These are phyloP conservation scores for Actenoides hombroni DNA, from an alignment of 2,113 vertebrate species.

Conservation along the genomic window DNA sequence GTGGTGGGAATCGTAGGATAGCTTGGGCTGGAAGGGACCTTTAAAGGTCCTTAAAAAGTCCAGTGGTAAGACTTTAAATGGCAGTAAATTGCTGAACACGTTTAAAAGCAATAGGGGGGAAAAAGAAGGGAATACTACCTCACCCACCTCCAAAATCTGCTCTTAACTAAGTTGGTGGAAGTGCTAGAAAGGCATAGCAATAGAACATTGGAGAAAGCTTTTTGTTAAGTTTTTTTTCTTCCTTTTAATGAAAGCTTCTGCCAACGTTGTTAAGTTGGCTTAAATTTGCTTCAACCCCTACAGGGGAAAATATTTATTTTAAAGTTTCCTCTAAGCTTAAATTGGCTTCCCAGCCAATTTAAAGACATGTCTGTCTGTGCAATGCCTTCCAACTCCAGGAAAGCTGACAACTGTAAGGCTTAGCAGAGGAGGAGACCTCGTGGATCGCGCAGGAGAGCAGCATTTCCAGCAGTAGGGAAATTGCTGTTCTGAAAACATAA, in stretches of 20 bases:
- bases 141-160: background rate
- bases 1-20: background rate
- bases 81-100: background rate
- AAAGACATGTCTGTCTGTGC: background rate
- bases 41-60: background rate
- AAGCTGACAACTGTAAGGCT: background rate
- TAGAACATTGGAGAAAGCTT: background rate
- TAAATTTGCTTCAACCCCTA: constrained; percentile 7
- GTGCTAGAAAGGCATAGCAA: background rate
- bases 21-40: no score
- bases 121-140: background rate
- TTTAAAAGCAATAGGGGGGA: background rate
- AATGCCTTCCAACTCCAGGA: background rate
- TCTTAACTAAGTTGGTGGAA: background rate
- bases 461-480: background rate
- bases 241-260: background rate
- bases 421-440: background rate
- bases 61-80: background rate
- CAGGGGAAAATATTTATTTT: constrained; percentile 54
- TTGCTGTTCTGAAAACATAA: background rate
- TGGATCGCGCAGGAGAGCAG: background rate
- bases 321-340: constrained; percentile 46
- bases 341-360: constrained; percentile 3
- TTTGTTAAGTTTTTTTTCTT: background rate
- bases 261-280: constrained; percentile 7